A percentile compares a stretch with the other conserved stretches of the same genome.
Evolutionary conservation across 2,113 vertebrate genomes (phyloP).

Genomic region (Todiramphus saurophagus): DNA sequence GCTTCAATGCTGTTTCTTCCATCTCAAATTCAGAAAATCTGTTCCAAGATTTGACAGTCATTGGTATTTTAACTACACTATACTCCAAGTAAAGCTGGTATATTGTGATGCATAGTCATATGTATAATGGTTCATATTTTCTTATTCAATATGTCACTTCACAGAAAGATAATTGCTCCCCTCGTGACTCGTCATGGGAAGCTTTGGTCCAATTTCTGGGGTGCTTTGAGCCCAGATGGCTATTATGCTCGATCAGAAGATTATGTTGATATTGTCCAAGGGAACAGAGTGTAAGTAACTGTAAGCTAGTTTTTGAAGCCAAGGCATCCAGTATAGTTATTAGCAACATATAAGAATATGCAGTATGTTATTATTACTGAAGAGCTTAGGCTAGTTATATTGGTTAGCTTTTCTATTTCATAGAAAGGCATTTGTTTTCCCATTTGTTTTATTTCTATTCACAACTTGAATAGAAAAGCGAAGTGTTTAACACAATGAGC

Average conservation of each 20-base stretch:
- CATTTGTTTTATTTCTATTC: not conserved
- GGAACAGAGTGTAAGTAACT: slow-evolving; percentile 90
- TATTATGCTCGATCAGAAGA: slow-evolving; percentile 97
- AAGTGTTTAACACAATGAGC: fast-evolving
- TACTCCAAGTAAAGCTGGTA: not conserved
- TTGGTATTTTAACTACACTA: not conserved
- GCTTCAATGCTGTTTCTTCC: not conserved
- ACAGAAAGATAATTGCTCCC: slow-evolving; percentile 93
- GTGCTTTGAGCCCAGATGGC: slow-evolving; percentile 92
- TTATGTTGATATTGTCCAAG: slow-evolving; percentile 96
- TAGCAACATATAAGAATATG: not conserved
- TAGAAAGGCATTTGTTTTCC: not conserved
- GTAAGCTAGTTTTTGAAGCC: not conserved
- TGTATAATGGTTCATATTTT: not conserved
- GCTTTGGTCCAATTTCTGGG: slow-evolving; percentile 99
- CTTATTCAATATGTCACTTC: not conserved
- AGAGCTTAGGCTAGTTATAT: not conserved
- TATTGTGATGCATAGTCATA: not conserved
- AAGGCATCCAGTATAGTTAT: not conserved
- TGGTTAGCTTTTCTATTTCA: not conserved
- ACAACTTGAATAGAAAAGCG: not conserved
- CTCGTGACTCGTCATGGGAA: slow-evolving; percentile 93
- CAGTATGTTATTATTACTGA: not conserved
- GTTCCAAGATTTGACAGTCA: not conserved
- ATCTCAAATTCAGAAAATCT: not conserved